These are phyloP conservation scores for Schrankia costaestrigalis DNA, from an alignment of 2,888 invertebrate genomes.

Conservation along the genomic window DNA sequence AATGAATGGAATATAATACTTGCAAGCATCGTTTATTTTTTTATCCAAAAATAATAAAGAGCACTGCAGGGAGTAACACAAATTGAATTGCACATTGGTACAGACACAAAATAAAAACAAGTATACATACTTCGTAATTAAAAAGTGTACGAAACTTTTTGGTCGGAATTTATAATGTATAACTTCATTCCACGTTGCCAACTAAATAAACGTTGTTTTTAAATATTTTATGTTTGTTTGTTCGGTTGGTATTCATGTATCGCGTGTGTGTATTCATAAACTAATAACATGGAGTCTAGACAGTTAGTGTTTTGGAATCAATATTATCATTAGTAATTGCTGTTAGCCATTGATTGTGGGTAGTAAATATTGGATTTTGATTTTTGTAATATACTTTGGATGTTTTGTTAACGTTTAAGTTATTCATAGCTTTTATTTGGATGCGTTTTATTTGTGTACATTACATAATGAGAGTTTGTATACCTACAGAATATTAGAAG, in stretches of 20 bases:
- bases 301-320: constrained; percentile 1
- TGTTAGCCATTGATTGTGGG: no score
- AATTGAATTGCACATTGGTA: constrained; percentile 2
- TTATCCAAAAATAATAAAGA: constrained; percentile 1
- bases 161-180: constrained; percentile 7
- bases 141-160: constrained; percentile 4
- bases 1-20: no score
- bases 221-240: constrained; percentile 2
- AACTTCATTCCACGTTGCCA: constrained; percentile 6
- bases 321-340: no score
- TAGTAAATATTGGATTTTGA: no score
- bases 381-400: no score
- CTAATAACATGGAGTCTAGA: constrained; percentile 3
- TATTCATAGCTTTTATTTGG: no score
- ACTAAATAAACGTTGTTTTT: constrained; percentile 2
- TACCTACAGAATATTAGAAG: no score
- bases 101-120: background rate
- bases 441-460: no score
- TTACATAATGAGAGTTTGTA: no score
- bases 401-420: no score
- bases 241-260: background rate
- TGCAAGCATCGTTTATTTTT: no score
- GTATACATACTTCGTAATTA: constrained; percentile 4
- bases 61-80: background rate
- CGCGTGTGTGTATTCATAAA: background rate